A percentile compares a stretch with the other conserved stretches of the same genome.
Conservation (phyloP, 2,113 vertebrate genomes). For the Lasiurus cinereus region DNA sequence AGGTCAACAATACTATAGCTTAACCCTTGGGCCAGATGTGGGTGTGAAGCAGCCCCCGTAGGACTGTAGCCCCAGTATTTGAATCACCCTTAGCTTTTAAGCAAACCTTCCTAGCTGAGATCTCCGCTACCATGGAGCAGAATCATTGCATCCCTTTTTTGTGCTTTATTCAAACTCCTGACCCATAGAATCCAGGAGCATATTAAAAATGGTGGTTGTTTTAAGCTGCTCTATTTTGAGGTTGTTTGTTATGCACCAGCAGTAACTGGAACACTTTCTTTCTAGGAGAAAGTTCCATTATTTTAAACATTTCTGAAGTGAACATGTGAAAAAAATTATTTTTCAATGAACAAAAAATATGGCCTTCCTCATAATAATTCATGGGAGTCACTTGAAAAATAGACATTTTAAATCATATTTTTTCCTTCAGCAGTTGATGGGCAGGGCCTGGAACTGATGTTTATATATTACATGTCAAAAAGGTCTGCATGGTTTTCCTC, state of each 20-base stretch:
- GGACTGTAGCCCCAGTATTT: background rate
- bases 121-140: background rate
- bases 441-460: slow-evolving; percentile 32
- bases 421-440: slow-evolving; percentile 25
- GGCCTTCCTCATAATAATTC: slow-evolving; percentile 39
- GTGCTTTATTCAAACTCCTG: background rate
- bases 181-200: background rate
- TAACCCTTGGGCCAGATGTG: rapidly evolving
- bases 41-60: background rate
- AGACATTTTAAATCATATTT: slow-evolving; percentile 24
- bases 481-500: background rate
- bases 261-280: slow-evolving; percentile 4
- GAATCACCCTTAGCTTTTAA: background rate
- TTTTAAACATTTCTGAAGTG: slow-evolving; percentile 50
- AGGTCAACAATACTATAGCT: rapidly evolving
- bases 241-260: background rate
- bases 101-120: background rate
- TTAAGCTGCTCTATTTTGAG: background rate
- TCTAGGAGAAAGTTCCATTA: slow-evolving; percentile 33
- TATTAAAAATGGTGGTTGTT: background rate
- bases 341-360: slow-evolving; percentile 46
- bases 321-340: background rate
- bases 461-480: background rate
- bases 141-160: background rate
- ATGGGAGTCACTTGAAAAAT: slow-evolving; percentile 32